Evolutionary conservation across 1,140 invertebrate species (phyloP).

Genomic region (Cyclargus thomasi): DNA sequence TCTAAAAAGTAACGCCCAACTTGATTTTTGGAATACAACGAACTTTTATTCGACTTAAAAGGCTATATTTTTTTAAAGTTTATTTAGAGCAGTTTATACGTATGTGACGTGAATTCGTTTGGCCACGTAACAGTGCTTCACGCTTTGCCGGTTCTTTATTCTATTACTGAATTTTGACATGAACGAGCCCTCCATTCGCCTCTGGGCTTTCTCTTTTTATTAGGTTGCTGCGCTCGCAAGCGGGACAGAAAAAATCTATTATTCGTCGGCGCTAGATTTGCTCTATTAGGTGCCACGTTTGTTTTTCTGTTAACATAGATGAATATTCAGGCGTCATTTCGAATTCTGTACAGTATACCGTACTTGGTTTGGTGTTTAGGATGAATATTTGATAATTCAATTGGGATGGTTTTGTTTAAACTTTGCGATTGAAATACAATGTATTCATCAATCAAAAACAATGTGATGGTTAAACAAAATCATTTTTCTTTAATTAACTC

Average conservation of each 20-base stretch:
- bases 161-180: constrained; percentile 11
- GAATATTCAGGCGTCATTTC: neutral
- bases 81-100: neutral
- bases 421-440: neutral
- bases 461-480: too few relatives aligned
- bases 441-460: neutral
- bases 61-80: neutral
- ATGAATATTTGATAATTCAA: neutral
- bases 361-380: neutral
- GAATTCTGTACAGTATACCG: neutral
- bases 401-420: neutral
- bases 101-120: neutral
- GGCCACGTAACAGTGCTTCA: neutral
- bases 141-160: constrained; percentile 10
- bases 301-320: neutral
- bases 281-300: constrained; percentile 8
- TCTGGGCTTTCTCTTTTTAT: constrained; percentile 7
- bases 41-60: neutral
- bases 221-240: neutral
- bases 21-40: neutral
- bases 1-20: neutral
- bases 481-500: too few relatives aligned
- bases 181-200: constrained; percentile 1
- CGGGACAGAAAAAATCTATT: constrained; percentile 5
- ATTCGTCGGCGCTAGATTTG: constrained; percentile 3